Evolutionary conservation across 1,140 invertebrate species (phyloP), one percentile per base, ranked within the genome.

Genomic region (Zaprionus vittiger): DNA sequence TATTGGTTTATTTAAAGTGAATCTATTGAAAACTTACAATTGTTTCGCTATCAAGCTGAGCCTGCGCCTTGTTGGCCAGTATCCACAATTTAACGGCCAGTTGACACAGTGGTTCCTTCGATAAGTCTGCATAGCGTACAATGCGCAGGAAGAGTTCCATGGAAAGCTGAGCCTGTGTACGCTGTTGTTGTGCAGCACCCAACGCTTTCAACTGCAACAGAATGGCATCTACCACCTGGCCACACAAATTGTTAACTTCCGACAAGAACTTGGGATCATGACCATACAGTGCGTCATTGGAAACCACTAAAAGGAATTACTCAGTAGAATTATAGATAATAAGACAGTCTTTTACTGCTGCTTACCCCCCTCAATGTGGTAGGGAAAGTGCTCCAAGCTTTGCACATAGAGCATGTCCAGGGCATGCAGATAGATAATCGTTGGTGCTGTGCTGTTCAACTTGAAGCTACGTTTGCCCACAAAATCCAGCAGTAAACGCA

Each of bases 211-310:
- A 93, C 78, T 97, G 95, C 26, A 93, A 93, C 5, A 99, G 93
- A 59, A 98, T 94, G 93, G 97, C 96, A 77, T 96, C 95, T 11
- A 98, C 93, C 55, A 99, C 93, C 68, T 96, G 95, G 1, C 95
- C 94, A 64, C 96, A 96, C 79, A 98, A 95, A 82, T 95, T 95
- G 80, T 98, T 96, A 1, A 98, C 94, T 94, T 98, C 97, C 4
- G 92, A 93, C 12, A 98, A 93, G 93, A 98, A 99, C 93, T 98
- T 97, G 28, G 95, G 94, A 94, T 99, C 97, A 47, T 95, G 95
- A 2, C 98, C 98, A 93, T 99, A 99, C n/a, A 99, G 93, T 57
- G 95, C 94, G 93, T 99, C 98, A 93, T 99, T 99, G 2, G 98
- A 98, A 91, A 99, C 96, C 61, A 99, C 97, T 92, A 47, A 0